phyloP scores from a whole-genome alignment of 2,888 invertebrate species.

The Ectemnius continuus region DNA sequence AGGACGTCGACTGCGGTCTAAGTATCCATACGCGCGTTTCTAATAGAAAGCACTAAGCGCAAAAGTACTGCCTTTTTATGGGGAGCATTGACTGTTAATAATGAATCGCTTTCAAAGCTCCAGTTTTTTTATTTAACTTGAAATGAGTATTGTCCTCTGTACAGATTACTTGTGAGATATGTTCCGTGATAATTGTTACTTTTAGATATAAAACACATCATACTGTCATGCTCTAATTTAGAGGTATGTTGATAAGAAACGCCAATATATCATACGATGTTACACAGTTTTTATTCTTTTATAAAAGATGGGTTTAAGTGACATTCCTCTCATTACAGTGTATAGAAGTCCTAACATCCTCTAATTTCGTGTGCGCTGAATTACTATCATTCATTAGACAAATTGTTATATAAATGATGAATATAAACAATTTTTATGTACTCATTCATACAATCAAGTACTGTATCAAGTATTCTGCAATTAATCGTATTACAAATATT shows the following conservation, averaged over 20 bases:
- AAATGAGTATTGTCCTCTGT: constrained; percentile 26
- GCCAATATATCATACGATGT: constrained; percentile 1
- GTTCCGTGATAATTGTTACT: constrained; percentile 22
- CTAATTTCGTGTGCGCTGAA: neutral
- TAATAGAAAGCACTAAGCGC: constrained; percentile 13
- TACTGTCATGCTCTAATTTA: too few relatives aligned
- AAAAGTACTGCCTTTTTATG: constrained; percentile 22
- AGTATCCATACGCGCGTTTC: constrained; percentile 56
- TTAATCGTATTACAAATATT: too few relatives aligned
- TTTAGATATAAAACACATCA: neutral
- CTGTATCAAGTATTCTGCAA: too few relatives aligned
- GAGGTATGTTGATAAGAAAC: neutral
- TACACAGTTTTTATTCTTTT: constrained; percentile 15
- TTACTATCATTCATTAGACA: too few relatives aligned
- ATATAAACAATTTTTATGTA: too few relatives aligned
- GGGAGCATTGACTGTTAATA: constrained; percentile 40
- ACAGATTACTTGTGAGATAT: constrained; percentile 21
- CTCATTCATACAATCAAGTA: too few relatives aligned
- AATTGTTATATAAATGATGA: too few relatives aligned
- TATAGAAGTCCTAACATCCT: neutral
- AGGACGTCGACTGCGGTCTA: constrained; percentile 68
- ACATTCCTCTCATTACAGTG: constrained; percentile 36
- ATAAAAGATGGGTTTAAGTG: constrained; percentile 7
- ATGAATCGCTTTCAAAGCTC: constrained; percentile 24
- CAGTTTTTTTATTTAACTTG: constrained; percentile 34